Conservation (phyloP, 2,888 invertebrate genomes). For the Chymomyza caudatula region DNA sequence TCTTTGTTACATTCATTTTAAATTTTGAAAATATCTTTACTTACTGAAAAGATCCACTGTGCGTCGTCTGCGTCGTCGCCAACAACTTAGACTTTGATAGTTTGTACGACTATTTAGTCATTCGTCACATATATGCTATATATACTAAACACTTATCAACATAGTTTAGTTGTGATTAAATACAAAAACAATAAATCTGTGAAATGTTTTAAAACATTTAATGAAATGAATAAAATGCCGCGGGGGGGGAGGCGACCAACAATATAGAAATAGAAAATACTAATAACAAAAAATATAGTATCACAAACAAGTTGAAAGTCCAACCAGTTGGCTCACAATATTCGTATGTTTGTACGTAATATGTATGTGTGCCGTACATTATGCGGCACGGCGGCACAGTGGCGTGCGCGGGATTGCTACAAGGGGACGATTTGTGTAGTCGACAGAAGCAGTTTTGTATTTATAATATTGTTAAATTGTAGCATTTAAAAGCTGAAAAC, state of each 20-base stretch:
- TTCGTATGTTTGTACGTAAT: not conserved
- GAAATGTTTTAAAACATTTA: not conserved
- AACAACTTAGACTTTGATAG: slow-evolving; percentile 32
- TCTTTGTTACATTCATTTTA: too few species aligned
- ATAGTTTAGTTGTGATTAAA: not conserved
- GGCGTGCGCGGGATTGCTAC: too few species aligned
- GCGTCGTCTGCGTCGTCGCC: too few species aligned
- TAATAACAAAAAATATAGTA: not conserved
- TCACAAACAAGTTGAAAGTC: slow-evolving; percentile 69
- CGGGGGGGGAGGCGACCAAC: not conserved
- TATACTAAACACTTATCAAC: not conserved
- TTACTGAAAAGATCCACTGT: too few species aligned
- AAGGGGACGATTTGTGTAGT: too few species aligned
- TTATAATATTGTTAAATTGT: too few species aligned
- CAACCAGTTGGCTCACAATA: slow-evolving; percentile 15
- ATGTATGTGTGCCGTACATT: not conserved
- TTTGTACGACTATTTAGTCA: slow-evolving; percentile 33
- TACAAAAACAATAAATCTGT: slow-evolving; percentile 1
- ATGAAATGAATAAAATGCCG: not conserved
- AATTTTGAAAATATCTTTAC: too few species aligned
- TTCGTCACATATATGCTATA: not conserved
- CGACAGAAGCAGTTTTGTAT: too few species aligned
- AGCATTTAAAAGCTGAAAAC: too few species aligned
- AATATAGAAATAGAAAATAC: not conserved
- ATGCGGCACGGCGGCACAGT: not conserved